Base-by-base conservation (phyloP, 2,113 vertebrate genomes). In the Cinclus mexicanus region DNA sequence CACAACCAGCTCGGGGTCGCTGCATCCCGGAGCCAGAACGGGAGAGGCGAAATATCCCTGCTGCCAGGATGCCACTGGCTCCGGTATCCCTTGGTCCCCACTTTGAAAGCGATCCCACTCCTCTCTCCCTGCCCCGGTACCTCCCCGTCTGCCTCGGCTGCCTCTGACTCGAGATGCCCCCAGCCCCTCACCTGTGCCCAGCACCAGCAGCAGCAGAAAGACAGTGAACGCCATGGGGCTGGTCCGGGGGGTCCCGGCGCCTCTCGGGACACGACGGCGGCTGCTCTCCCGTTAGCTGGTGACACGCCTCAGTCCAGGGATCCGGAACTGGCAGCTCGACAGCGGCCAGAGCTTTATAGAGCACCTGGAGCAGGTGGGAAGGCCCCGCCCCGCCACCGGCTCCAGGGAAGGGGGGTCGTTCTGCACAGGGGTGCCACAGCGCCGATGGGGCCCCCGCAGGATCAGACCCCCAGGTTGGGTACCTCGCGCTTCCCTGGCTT, bases 301-400 rank as follows among this genome's bases (percentile, higher is more conserved):
- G 15, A 67, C 24, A 13, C 50, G 39, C 22, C 0, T 19, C 15
- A 2, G 4, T 19, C 19, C n/a, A 11, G 46, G 6, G 31, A 79
- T 79, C 70, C 60, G 91, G 86, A 95, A 93, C 91, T 90, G 93
- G 70, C 10, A 3, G 72, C 72, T 59, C 31, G 2, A 12, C 72
- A 12, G 90, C 6, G 14, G 74, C 42, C 2, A 47, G 20, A 77
- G 91, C 87, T 96, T 96, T 96, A 96, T 96, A 95, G 83, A 87
- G 77, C 94, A 95, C 96, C 94, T 94, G 87, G 80, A 18, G 83
- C 91, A 89, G 93, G 94, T 94, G 89, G 21, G n/a, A 72, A 82
- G 26, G 94, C 93, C 83, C 91, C 94, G 83, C 94, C 94, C 96
- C 10, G 3, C 57, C 1, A 3, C 33, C 2, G 4, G 87, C 76